Evolutionary conservation across 92 coral and sea anemone genomes (phyloP), one percentile per base, ranked within the genome.

Genomic region (Epizoanthus illoricatus): DNA sequence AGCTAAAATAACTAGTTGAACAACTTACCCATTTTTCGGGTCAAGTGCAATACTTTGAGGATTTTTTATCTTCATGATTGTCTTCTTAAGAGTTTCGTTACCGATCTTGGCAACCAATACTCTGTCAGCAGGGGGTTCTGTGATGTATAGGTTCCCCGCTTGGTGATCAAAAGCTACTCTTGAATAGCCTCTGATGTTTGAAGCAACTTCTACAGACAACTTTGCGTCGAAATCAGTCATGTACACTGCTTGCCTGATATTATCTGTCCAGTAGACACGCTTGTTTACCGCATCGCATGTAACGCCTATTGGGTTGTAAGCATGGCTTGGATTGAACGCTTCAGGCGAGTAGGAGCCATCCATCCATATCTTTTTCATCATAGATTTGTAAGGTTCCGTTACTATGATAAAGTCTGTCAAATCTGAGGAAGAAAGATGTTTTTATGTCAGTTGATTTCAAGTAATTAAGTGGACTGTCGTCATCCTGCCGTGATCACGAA

Each of bases 211-310:
- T 15, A 39, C 52, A 15, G 82, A 78, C 59, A 33, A 39, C 6
- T 23, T 63, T 5, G 82, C 82, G 33, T 62, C 43, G 15, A 78
- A 78, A 40, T 62, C 39, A 11, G 82, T 78, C 71, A 63, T 63
- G 41, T 78, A 78, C 21, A 78, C 72, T 13, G 56, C 60, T 5
- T 15, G 15, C 5, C 21, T 21, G 3, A 0, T 4, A n/a, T 78
- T 10, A n/a, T 78, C 82, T 20, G 82, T 78, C 82, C 82, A 78
- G 40, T 62, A 78, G 43, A 78, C 60, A 6, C 61, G 59, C 65
- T 78, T 63, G 61, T 62, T 78, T 11, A 18, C 70, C 40, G 72
- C 59, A 64, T 78, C 82, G 17, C 82, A 78, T 11, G 82, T 70
- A 33, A 78, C 16, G 7, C 82, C 82, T 20, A 78, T 78, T 11